phyloP scores from a whole-genome alignment of 1,140 invertebrate species.

The Chironomus striatipennis region DNA sequence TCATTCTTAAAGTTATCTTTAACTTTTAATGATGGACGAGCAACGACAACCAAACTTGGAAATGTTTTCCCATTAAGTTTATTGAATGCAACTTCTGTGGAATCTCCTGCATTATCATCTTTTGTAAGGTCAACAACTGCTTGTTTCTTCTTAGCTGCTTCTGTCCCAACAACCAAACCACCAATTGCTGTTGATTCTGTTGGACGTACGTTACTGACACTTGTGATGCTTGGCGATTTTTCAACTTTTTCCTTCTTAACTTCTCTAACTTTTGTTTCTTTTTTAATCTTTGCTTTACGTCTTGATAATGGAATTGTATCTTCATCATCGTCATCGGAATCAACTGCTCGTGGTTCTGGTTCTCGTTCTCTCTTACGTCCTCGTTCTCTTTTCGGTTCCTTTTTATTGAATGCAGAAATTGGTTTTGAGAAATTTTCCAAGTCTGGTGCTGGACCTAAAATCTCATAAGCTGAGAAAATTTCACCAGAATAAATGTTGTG shows the following conservation, averaged over 20 bases:
- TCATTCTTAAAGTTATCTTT: conserved; percentile 51
- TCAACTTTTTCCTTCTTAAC: background rate
- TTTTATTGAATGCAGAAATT: conserved; percentile 12
- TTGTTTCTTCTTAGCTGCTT: conserved; percentile 39
- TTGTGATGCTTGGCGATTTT: conserved; percentile 38
- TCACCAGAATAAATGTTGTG: conserved; percentile 50
- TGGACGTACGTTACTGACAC: conserved; percentile 45
- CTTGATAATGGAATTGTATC: conserved; percentile 39
- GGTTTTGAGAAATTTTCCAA: conserved; percentile 25
- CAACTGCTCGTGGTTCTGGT: background rate
- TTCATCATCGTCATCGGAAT: conserved; percentile 35
- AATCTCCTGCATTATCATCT: conserved; percentile 47
- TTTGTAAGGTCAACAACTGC: conserved; percentile 53
- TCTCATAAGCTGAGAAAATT: conserved; percentile 46
- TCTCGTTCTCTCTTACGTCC: background rate
- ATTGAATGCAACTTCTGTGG: conserved; percentile 62
- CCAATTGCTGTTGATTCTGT: conserved; percentile 58
- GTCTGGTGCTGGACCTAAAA: background rate
- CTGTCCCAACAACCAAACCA: conserved; percentile 50
- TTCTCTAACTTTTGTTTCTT: conserved; percentile 30
- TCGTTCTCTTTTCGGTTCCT: conserved; percentile 11
- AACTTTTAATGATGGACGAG: conserved; percentile 60
- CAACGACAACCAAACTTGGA: conserved; percentile 72
- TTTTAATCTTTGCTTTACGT: conserved; percentile 33
- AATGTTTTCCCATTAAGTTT: conserved; percentile 74